Conservation (phyloP, 2,797 vertebrate species). For the Scomberomorus guttatus region DNA sequence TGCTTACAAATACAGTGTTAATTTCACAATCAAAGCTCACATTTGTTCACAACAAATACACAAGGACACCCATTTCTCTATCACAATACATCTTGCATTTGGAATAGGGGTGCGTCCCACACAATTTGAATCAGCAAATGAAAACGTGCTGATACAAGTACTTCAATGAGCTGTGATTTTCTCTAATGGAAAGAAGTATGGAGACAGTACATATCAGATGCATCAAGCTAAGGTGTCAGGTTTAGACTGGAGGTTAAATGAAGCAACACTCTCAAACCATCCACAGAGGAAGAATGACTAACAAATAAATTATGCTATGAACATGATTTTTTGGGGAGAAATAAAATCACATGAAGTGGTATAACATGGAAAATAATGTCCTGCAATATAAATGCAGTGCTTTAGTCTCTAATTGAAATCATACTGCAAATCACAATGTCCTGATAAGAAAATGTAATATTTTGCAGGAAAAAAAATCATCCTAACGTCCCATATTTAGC, state of each 20-base stretch:
- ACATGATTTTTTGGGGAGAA: not conserved
- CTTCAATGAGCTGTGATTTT: not conserved
- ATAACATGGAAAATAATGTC: no score
- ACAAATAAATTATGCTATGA: not conserved
- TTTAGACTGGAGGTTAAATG: not conserved
- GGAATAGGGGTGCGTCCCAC: not conserved
- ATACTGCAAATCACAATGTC: not conserved
- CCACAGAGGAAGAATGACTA: not conserved
- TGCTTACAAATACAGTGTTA: not conserved
- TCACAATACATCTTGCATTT: not conserved
- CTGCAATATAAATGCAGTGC: not conserved
- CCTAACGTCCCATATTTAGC: no score
- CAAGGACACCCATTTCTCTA: not conserved
- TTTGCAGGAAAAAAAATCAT: no score
- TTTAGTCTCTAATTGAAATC: not conserved
- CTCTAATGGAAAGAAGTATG: not conserved
- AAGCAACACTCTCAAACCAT: not conserved
- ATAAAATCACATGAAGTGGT: not conserved
- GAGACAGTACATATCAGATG: not conserved
- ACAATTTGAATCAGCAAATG: not conserved
- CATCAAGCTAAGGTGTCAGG: not conserved
- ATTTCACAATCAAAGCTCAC: not conserved
- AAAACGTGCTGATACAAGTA: not conserved
- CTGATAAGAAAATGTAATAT: not conserved
- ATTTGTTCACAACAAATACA: not conserved